These are phyloP conservation scores for Hippocampus abdominalis DNA, from an alignment of 2,113 vertebrate genomes.

Conservation along the genomic window DNA sequence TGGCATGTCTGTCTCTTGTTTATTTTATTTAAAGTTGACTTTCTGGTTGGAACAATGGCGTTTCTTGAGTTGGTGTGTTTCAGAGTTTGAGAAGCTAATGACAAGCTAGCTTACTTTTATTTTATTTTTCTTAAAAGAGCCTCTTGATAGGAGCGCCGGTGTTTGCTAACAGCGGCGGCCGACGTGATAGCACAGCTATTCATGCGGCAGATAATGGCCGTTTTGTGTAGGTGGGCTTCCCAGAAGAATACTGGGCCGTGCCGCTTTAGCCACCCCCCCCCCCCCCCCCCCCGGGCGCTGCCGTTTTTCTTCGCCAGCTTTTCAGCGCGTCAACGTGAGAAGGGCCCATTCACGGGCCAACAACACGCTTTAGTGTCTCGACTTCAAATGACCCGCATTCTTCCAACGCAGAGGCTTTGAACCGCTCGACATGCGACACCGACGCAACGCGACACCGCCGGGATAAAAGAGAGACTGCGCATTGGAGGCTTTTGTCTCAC, in stretches of 20 bases:
- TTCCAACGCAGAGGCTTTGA: conserved; percentile 66
- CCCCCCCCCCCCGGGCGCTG: conserved; percentile 53
- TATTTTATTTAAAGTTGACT: too few relatives aligned
- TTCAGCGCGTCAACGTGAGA: conserved; percentile 72
- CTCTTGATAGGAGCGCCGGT: not conserved
- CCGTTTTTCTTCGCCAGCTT: conserved; percentile 71
- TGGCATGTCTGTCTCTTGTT: too few relatives aligned
- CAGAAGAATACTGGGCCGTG: conserved; percentile 55
- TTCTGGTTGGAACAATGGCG: too few relatives aligned
- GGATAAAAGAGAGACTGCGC: conserved; percentile 60
- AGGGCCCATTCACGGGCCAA: conserved; percentile 70
- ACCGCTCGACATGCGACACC: conserved; percentile 66
- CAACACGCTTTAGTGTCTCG: conserved; percentile 72
- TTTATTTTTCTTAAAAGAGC: not conserved
- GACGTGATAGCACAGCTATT: conserved; percentile 35
- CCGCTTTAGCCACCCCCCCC: conserved; percentile 65
- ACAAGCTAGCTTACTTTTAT: too few relatives aligned
- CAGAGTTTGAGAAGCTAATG: too few relatives aligned
- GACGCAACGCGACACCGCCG: conserved; percentile 62
- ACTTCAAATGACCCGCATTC: conserved; percentile 77
- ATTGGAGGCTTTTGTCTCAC: conserved; percentile 59
- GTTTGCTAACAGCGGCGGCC: not conserved
- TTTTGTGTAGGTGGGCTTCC: conserved; percentile 61
- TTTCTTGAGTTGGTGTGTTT: too few relatives aligned
- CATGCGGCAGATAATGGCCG: conserved; percentile 61